Base-by-base conservation (phyloP, 2,888 invertebrate genomes). In the Kuschelorhynchus macadamiae region DNA sequence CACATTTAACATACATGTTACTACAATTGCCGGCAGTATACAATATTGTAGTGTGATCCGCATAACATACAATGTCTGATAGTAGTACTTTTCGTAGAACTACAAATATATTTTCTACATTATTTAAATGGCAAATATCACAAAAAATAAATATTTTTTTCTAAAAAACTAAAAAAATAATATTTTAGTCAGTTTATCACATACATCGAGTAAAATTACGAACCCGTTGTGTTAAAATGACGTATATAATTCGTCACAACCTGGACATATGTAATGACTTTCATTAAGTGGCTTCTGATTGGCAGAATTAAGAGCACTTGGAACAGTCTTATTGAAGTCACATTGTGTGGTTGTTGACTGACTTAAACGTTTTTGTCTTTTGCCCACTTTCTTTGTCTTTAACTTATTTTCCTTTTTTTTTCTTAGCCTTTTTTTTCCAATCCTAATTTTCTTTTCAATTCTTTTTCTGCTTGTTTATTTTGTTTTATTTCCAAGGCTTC, bases 191-290 rank as follows among this genome's bases (percentile, higher is more conserved):
- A 36, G 3, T 11, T 36, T 9, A 42, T 16, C 42, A 8, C 42
- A 42, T 42, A 42, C 16, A 42, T 42, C 16, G 42, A 16, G 42
- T 42, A 17, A 42, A 16, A 42, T 42, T 8, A 25, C 49, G 21
- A 49, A 25, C 14, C 11, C 49, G 49, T 49, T 49, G 30, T 16
- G 21, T 21, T 49, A 49, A 49, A 2, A 49, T 49, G 49, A 30
- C 49, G 12, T 36, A 36, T 36, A 36, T 36, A 12, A 36, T 36
- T 36, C 12, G 36, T 12, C 11, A 36, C 36, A 36, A 36, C 5
- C 7, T 25, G 25, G 25, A 25, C 25, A 25, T n/a, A n/a, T n/a
- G n/a, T n/a, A n/a, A n/a, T n/a, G n/a, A n/a, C 25, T 25, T 25
- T 25, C 25, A 25, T 25, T 25, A 25, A 3, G 25, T 25, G 7